Evolutionary conservation across 2,888 invertebrate species (phyloP).

Genomic region (Chymomyza procnemis): DNA sequence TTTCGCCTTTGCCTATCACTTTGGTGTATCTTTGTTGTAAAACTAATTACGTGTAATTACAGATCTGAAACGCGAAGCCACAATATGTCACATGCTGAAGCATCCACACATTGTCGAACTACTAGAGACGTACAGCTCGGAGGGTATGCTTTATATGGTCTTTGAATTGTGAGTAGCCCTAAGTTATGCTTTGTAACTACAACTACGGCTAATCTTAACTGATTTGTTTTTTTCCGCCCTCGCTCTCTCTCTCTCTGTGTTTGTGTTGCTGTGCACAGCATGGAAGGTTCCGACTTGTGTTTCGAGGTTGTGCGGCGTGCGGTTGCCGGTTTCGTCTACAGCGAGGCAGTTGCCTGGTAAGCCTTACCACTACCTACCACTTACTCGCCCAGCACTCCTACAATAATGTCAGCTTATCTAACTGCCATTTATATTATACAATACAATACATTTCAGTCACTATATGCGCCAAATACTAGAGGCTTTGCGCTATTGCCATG

Average conservation of each 20-base stretch:
- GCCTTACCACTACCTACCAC: no score
- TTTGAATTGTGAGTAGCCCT: slow-evolving; percentile 95
- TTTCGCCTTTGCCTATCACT: not conserved
- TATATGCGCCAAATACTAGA: slow-evolving; percentile 99
- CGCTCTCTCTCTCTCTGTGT: no score
- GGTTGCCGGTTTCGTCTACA: slow-evolving; percentile 97
- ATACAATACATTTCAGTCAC: slow-evolving; percentile 84
- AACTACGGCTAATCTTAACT: not conserved
- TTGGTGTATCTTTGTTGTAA: slow-evolving; percentile 1
- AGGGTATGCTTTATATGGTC: slow-evolving; percentile 99
- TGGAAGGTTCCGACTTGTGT: slow-evolving; percentile 99
- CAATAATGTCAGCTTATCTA: not conserved
- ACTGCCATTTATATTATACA: not conserved
- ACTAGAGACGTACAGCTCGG: slow-evolving; percentile 98
- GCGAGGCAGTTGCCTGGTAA: slow-evolving; percentile 99
- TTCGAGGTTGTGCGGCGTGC: slow-evolving; percentile 98
- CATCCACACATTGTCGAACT: slow-evolving; percentile 99
- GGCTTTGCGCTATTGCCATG: slow-evolving; percentile 97
- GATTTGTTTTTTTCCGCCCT: no score
- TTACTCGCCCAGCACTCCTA: no score
- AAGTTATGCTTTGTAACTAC: not conserved
- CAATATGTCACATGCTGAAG: slow-evolving; percentile 98
- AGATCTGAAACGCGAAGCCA: slow-evolving; percentile 98
- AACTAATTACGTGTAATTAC: slow-evolving; percentile 75
- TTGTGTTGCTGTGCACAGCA: slow-evolving; percentile 83